Percentiles rank a stretch among this genome's conserved stretches.
Conservation (phyloP, 2,888 invertebrate genomes). For the Agrotis puta region DNA sequence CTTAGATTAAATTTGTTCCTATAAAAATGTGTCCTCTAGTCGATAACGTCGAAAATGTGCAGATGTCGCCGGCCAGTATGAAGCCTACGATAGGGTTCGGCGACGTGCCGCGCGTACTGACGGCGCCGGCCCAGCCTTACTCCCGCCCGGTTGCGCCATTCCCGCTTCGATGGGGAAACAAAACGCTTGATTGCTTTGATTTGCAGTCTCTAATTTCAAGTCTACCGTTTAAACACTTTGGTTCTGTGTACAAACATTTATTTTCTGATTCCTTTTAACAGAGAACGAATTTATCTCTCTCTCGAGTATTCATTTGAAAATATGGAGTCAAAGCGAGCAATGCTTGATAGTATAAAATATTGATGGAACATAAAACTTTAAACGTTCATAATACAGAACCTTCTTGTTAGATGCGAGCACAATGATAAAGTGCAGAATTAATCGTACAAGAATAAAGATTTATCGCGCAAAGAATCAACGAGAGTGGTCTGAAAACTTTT, state of each 20-base stretch:
- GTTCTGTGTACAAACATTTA: conserved; percentile 16
- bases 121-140: conserved; percentile 41
- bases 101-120: conserved; percentile 85
- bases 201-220: conserved; percentile 55
- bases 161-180: conserved; percentile 68
- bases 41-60: conserved; percentile 88
- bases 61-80: conserved; percentile 87
- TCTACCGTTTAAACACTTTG: conserved; percentile 30
- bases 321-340: conserved; percentile 10
- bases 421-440: conserved; percentile 75
- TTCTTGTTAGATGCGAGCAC: conserved; percentile 66
- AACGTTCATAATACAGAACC: conserved; percentile 56
- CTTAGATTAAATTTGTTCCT: conserved; percentile 90
- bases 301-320: conserved; percentile 22
- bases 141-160: conserved; percentile 18
- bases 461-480: conserved; percentile 83
- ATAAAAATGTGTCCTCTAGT: conserved; percentile 87
- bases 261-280: conserved; percentile 9
- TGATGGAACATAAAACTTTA: conserved; percentile 52
- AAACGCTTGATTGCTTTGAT: conserved; percentile 72
- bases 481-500: conserved; percentile 84
- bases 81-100: conserved; percentile 83
- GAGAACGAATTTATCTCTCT: conserved; percentile 12
- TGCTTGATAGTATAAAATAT: conserved; percentile 45
- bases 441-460: conserved; percentile 78